phyloP scores from a whole-genome alignment of 2,797 vertebrate species.

The Bryconaethiops microstoma region DNA sequence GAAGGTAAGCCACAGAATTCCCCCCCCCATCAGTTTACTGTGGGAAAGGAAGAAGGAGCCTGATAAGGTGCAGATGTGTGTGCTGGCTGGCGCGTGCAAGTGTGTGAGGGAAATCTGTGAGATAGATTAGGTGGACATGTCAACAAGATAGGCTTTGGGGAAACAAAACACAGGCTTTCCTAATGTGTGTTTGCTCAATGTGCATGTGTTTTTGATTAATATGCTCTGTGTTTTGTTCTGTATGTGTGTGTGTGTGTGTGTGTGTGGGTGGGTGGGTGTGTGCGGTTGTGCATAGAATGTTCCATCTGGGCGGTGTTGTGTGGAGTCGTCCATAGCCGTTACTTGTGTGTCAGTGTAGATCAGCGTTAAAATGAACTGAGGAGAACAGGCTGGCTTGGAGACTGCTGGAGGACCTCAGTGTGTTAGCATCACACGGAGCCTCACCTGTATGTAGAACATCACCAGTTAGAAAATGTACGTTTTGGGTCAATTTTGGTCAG shows the following conservation, averaged over 20 bases:
- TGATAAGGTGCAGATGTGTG: constrained; percentile 25
- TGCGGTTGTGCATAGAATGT: constrained; percentile 35
- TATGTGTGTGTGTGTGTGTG: constrained; percentile 2
- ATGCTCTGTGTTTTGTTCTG: neutral
- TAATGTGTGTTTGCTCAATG: neutral
- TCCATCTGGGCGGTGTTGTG: constrained; percentile 52
- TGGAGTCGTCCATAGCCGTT: constrained; percentile 43
- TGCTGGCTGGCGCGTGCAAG: neutral
- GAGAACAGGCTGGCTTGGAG: constrained; percentile 29
- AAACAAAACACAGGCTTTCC: neutral
- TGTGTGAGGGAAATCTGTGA: constrained; percentile 38
- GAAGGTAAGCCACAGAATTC: constrained; percentile 50
- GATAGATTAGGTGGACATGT: constrained; percentile 8
- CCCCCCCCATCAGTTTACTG: neutral
- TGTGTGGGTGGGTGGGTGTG: constrained; percentile 4
- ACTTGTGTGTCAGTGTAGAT: constrained; percentile 47
- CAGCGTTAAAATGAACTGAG: constrained; percentile 23
- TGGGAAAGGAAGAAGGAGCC: constrained; percentile 1
- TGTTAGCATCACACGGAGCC: neutral
- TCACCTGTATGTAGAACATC: neutral
- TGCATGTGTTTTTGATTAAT: constrained; percentile 30
- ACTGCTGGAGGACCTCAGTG: neutral
- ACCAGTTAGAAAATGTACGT: neutral
- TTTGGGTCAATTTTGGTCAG: neutral
- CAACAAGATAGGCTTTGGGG: neutral